Evolutionary conservation across 1,140 invertebrate genomes (phyloP), one percentile per base, ranked within the genome.

Genomic region (Epicauta chinensis): DNA sequence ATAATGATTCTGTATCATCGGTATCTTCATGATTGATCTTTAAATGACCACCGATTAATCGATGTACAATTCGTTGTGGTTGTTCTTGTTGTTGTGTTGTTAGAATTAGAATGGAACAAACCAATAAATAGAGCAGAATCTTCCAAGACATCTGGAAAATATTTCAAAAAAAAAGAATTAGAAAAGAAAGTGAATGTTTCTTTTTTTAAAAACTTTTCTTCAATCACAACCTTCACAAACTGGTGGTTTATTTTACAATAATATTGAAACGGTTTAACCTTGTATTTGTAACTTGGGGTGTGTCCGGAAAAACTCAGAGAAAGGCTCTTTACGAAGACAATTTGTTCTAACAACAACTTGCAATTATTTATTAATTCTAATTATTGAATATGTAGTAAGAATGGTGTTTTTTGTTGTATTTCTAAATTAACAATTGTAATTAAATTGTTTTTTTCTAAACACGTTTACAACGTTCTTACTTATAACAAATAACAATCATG

Each of bases 11-110:
- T 37, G 71, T 64, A 50, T 74, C 73, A 47, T 72, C 61, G 5
- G 58, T 13, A 43, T 60, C 50, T 64, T 56, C 37, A 41, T 59
- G 55, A 57, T 62, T 34, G 47, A 59, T 40, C 49, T 71, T 67
- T 12, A 83, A 70, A 61, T 84, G 79, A 42, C 81, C 82, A 16
- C 79, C 81, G 35, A 82, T 75, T 49, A 83, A 65, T 35, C 78
- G 71, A 16, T 58, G 46, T 23, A 7, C 23, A 23, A 23, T 23
- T 5, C 23, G 23, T 23, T 23, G 23, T 23, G 23, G 23, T 23
- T 23, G 17, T 3, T 23, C 3, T 23, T 23, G 23, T 23, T 23
- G 23, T 23, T 23, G 23, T 23, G 23, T 23, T 7, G 7, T 5
- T 23, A 23, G 7, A 35, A 37, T 16, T 3, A 38, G 34, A 13